These are phyloP conservation scores for Scytalopus superciliaris DNA, from an alignment of 2,113 vertebrate species.

Conservation along the genomic window DNA sequence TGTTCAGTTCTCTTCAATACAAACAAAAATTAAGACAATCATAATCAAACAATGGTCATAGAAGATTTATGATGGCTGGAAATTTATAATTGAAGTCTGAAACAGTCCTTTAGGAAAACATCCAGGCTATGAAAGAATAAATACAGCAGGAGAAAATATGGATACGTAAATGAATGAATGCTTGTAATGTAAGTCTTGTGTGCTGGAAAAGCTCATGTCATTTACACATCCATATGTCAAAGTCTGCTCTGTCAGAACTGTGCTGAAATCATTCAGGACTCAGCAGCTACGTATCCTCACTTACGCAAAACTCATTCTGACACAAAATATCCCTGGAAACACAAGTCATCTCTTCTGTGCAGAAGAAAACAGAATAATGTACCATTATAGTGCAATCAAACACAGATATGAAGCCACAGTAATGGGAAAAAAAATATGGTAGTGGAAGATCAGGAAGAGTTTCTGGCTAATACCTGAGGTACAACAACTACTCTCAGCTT, in stretches of 20 bases:
- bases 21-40: not conserved
- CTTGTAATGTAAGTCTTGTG: not conserved
- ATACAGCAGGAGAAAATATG: not conserved
- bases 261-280: conserved; percentile 17
- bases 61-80: not conserved
- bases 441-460: not conserved
- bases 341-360: not conserved
- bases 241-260: not conserved
- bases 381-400: not conserved
- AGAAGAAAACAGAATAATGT: not conserved
- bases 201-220: not conserved
- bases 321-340: not conserved
- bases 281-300: not conserved
- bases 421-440: accelerated
- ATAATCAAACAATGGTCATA: not conserved
- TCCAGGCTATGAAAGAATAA: not conserved
- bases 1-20: not conserved
- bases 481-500: not conserved
- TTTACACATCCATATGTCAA: conserved; percentile 28
- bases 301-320: not conserved
- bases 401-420: not conserved
- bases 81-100: not conserved
- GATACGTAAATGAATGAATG: not conserved
- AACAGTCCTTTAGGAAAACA: not conserved
- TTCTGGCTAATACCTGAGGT: not conserved